Percentiles rank a stretch among this genome's conserved stretches.
These are phyloP conservation scores for Enhydra lutris DNA, from an alignment of 2,113 vertebrate species.

Conservation along the genomic window DNA sequence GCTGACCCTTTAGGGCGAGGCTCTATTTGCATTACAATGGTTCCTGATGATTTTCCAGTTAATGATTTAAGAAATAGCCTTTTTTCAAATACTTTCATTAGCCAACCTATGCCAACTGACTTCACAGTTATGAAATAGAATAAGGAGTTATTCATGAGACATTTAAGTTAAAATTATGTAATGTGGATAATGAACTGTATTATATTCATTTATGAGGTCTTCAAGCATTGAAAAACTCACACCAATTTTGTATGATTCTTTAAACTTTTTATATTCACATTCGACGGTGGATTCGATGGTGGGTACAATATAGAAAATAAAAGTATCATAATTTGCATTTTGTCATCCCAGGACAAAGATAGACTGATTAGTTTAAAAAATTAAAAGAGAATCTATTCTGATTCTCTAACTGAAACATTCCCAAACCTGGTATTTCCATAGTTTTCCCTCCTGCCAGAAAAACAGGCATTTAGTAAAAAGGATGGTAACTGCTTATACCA, in stretches of 20 bases:
- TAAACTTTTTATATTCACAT: neutral
- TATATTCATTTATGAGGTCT: neutral
- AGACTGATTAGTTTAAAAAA: neutral
- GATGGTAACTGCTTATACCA: neutral
- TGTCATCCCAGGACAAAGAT: neutral
- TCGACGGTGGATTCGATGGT: neutral
- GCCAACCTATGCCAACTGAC: neutral
- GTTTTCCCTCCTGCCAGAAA: conserved; percentile 34
- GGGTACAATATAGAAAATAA: neutral
- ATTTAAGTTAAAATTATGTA: neutral
- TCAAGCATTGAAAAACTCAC: neutral
- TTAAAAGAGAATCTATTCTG: neutral
- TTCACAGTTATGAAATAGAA: neutral
- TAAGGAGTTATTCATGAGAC: neutral
- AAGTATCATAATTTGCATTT: neutral
- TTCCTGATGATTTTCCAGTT: neutral
- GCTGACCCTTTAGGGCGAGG: neutral
- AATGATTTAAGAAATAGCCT: neutral
- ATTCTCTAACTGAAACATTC: conserved; percentile 23
- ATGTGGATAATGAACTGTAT: neutral
- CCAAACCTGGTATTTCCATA: neutral
- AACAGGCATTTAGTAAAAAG: neutral
- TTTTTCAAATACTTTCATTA: neutral
- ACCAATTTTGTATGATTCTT: neutral
- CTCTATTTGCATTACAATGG: neutral